Conservation (phyloP, 2,113 vertebrate species). For the Andinoacara biseriatus region DNA sequence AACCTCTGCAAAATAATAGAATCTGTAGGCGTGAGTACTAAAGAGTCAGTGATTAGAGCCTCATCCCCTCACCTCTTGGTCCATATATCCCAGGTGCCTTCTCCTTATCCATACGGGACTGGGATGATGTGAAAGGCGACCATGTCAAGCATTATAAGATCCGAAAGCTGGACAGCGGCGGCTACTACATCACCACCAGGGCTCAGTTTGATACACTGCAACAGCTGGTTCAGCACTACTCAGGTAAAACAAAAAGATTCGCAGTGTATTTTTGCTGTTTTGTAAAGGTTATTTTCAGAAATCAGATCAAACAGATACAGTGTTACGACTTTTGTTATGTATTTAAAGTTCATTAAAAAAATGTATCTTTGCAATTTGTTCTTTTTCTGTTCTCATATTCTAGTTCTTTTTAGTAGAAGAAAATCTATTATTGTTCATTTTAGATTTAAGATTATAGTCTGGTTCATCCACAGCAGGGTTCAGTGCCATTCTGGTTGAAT, state of each 20-base stretch:
- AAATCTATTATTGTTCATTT: not conserved
- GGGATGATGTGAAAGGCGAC: slow-evolving; percentile 96
- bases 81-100: slow-evolving; percentile 86
- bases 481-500: not conserved
- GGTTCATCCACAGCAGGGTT: not conserved
- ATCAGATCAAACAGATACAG: not conserved
- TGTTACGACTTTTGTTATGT: not conserved
- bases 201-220: slow-evolving; percentile 96
- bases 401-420: too few relatives aligned
- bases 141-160: slow-evolving; percentile 99
- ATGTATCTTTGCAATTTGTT: not conserved
- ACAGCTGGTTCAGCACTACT: slow-evolving; percentile 96
- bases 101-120: slow-evolving; percentile 97
- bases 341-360: not conserved
- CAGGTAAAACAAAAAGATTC: slow-evolving; percentile 80
- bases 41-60: not conserved
- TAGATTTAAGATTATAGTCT: not conserved
- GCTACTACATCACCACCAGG: slow-evolving; percentile 97
- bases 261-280: not conserved
- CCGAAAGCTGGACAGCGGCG: slow-evolving; percentile 96
- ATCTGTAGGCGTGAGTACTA: not conserved
- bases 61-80: not conserved
- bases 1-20: not conserved
- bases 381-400: too few relatives aligned
- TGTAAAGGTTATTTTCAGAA: not conserved